A percentile compares a stretch with the other conserved stretches of the same genome.
phyloP scores from a whole-genome alignment of 1,140 invertebrate genomes.

The Ips nitidus region DNA sequence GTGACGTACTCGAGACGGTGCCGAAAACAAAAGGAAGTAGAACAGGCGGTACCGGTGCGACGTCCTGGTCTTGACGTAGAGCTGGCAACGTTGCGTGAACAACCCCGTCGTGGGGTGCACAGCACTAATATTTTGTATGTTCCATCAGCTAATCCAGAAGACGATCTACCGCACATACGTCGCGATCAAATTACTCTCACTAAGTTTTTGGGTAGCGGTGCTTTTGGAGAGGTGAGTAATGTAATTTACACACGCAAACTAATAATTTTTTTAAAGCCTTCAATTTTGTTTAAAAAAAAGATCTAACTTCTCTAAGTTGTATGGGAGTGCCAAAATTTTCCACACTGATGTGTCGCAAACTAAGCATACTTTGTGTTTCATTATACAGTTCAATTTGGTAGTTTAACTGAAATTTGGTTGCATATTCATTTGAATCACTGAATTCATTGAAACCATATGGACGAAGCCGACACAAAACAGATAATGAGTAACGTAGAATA shows the following conservation, averaged over 20 bases:
- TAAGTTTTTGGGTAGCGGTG: slow-evolving; percentile 90
- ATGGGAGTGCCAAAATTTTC: no score
- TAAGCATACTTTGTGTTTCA: no score
- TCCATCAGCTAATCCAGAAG: slow-evolving; percentile 54
- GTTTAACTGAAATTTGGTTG: no score
- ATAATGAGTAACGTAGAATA: no score
- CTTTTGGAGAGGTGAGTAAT: slow-evolving; percentile 82
- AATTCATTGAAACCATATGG: no score
- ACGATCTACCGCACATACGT: slow-evolving; percentile 81
- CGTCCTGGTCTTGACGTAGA: slow-evolving; percentile 72
- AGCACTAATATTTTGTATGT: slow-evolving; percentile 81
- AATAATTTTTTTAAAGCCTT: slow-evolving; percentile 50
- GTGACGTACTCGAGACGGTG: slow-evolving; percentile 32
- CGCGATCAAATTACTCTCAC: slow-evolving; percentile 73
- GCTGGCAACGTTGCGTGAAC: slow-evolving; percentile 82
- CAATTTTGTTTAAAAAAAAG: background rate
- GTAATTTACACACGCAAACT: background rate
- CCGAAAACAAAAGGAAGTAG: slow-evolving; percentile 38
- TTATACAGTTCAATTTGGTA: no score
- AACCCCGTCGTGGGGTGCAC: slow-evolving; percentile 73
- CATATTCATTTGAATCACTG: no score
- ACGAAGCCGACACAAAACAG: no score
- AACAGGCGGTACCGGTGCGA: slow-evolving; percentile 22
- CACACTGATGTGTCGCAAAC: no score
- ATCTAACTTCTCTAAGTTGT: no score